Evolutionary conservation across 2,888 invertebrate genomes (phyloP), one percentile per base, ranked within the genome.

Genomic region (Oxyteleia sp.): DNA sequence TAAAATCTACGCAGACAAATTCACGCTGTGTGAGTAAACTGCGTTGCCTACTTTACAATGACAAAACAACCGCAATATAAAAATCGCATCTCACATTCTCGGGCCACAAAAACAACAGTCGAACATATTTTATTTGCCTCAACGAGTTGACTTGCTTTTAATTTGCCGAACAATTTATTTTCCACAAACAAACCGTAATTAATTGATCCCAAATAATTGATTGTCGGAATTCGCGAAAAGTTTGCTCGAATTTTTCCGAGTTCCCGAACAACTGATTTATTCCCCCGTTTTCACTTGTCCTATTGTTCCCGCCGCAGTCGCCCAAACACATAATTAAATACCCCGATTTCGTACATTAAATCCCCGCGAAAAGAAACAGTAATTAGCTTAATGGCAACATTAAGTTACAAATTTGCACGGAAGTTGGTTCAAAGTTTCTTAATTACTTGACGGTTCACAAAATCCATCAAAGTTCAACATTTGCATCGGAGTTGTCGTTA

Each of bases 401-500:
- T 78, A 78, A 78, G 69, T 78, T 69, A 78, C 78, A 47, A 69
- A 69, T 78, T 61, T 63, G 78, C 61, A 41, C 69, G 69, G 69
- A 78, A 78, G 63, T 69, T 78, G 41, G 69, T 63, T 63, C 78
- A 55, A 69, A 78, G 69, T 78, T 78, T 69, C 69, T 69, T 69
- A 69, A 78, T 78, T 78, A 78, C 78, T 53, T 55, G 69, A 78
- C 63, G 47, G 78, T 78, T 78, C 63, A 63, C 55, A 78, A 78
- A 69, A 78, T 69, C 78, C 69, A 78, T 78, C 78, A 78, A 69
- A 78, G 78, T 78, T 78, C 69, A 78, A 63, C 63, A 69, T 78
- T 78, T 69, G 47, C 69, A 55, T 53, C 68, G 55, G 47, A 32
- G 26, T 78, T 78, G 69, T 78, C 69, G 61, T 69, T 78, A 69